Conservation (phyloP, 2,888 invertebrate species). For the Hirtodrosophila alboralis region DNA sequence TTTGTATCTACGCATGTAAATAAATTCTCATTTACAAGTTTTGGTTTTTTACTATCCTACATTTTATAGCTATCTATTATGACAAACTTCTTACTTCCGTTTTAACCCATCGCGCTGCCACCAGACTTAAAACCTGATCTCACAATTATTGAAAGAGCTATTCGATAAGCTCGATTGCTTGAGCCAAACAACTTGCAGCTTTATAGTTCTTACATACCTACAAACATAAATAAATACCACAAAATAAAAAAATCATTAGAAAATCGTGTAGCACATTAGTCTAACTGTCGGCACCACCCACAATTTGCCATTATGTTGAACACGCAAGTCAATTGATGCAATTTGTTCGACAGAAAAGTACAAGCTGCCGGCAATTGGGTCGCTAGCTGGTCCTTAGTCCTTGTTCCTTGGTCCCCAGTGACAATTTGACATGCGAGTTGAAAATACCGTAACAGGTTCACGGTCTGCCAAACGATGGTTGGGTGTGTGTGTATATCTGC, state of each 20-base stretch:
- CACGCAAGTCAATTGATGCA: constrained; percentile 81
- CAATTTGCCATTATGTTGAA: constrained; percentile 76
- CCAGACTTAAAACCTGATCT: too few relatives aligned
- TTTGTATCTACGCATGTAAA: neutral
- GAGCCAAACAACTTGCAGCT: too few relatives aligned
- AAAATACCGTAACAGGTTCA: constrained; percentile 74
- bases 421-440: constrained; percentile 68
- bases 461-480: constrained; percentile 56
- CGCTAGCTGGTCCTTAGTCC: constrained; percentile 24
- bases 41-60: constrained; percentile 3
- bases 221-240: constrained; percentile 24
- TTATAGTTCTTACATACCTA: constrained; percentile 24
- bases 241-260: constrained; percentile 73
- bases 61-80: too few relatives aligned
- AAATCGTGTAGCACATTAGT: constrained; percentile 74
- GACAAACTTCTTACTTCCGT: neutral
- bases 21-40: constrained; percentile 3
- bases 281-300: constrained; percentile 64
- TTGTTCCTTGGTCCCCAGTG: constrained; percentile 62
- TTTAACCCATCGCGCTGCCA: neutral
- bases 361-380: constrained; percentile 62
- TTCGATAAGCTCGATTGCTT: constrained; percentile 1
- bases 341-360: constrained; percentile 72
- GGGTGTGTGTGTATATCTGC: constrained; percentile 33
- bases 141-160: neutral